These are phyloP conservation scores for Trichosurus vulpecula DNA, from an alignment of 2,797 vertebrate genomes.

Conservation along the genomic window DNA sequence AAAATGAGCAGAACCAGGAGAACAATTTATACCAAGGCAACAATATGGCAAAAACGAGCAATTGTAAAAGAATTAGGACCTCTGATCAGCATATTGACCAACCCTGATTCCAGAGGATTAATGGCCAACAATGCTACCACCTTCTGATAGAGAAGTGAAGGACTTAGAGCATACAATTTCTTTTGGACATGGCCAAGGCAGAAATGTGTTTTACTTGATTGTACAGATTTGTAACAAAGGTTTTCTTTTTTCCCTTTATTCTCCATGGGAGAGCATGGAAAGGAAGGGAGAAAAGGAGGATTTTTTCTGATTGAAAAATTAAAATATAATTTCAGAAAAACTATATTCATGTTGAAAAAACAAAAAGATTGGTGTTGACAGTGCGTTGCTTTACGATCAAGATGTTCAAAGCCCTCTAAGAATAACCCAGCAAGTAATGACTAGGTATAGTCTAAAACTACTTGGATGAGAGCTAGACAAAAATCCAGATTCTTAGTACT, in stretches of 20 bases:
- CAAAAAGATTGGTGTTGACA: background rate
- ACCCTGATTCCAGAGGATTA: no score
- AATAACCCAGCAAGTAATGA: background rate
- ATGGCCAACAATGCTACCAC: background rate
- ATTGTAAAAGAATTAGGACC: background rate
- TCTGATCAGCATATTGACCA: background rate
- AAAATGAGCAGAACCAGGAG: background rate
- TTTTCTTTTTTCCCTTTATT: background rate
- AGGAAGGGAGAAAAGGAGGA: background rate
- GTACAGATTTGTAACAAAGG: background rate
- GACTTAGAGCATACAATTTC: background rate
- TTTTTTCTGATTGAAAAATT: background rate
- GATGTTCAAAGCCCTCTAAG: background rate
- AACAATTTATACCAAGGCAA: background rate
- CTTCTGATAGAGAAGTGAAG: background rate
- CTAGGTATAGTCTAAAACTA: background rate
- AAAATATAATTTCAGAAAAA: background rate
- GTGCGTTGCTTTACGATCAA: background rate
- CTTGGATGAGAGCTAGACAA: background rate
- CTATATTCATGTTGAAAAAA: background rate
- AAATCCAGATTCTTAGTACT: background rate
- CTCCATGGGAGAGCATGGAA: background rate
- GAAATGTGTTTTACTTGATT: no score
- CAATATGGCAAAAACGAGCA: background rate
- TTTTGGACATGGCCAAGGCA: background rate